Evolutionary conservation across 2,113 vertebrate species (phyloP).

Genomic region (Tretioscincus oriximinensis): DNA sequence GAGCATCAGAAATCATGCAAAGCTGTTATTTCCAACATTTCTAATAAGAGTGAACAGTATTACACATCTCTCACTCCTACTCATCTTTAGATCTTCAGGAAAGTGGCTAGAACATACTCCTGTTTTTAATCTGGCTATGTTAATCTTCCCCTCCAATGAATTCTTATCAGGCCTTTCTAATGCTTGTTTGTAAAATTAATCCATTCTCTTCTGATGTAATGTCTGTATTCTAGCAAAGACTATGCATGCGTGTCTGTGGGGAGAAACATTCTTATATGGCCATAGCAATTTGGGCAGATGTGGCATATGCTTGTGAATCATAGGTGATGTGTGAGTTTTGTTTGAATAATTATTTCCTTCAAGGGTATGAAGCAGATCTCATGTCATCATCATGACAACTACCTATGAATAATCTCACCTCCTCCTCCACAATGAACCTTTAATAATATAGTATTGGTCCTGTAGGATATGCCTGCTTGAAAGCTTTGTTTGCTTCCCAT

Average conservation of each 20-base stretch:
- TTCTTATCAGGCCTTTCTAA: neutral
- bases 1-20: neutral
- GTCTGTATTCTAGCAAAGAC: neutral
- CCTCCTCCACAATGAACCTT: constrained; percentile 18
- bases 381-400: constrained; percentile 50
- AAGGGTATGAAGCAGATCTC: constrained; percentile 25
- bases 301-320: constrained; percentile 47
- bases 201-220: neutral
- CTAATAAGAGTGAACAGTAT: neutral
- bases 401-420: constrained; percentile 46
- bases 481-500: too few relatives aligned
- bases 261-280: neutral
- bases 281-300: constrained; percentile 1
- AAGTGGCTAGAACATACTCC: neutral
- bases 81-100: neutral
- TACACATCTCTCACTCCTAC: neutral
- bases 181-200: neutral
- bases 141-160: neutral
- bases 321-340: neutral
- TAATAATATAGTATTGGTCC: constrained; percentile 53
- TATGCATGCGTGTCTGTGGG: neutral
- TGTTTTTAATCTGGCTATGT: neutral
- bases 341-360: constrained; percentile 36
- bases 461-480: constrained; percentile 54
- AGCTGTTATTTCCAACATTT: neutral